Evolutionary conservation across 2,113 vertebrate species (phyloP).

Genomic region (Myotis davidii): DNA sequence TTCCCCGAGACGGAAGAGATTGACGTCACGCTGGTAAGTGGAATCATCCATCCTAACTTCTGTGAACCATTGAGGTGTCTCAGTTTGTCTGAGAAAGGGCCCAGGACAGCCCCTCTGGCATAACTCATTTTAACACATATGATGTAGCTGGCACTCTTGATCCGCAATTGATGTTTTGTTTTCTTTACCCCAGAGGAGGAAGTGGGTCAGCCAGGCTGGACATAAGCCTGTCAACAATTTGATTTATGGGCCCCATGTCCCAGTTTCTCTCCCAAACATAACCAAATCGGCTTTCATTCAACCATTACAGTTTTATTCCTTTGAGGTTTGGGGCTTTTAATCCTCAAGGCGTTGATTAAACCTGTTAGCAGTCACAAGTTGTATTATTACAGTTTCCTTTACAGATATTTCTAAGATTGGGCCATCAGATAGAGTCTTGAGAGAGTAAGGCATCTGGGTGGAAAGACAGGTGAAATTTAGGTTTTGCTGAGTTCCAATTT

Average conservation of each 20-base stretch:
- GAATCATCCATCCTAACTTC: not conserved
- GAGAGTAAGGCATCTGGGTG: not conserved
- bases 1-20: not conserved
- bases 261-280: constrained; percentile 45
- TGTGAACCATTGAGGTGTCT: not conserved
- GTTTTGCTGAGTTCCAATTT: not conserved
- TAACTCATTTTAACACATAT: not conserved
- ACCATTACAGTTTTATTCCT: constrained; percentile 70
- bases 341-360: constrained; percentile 71
- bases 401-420: constrained; percentile 31
- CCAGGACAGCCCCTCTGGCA: not conserved
- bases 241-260: constrained; percentile 56
- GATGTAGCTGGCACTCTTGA: not conserved
- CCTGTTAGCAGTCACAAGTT: constrained; percentile 53
- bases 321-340: constrained; percentile 67
- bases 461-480: not conserved
- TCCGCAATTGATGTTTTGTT: not conserved
- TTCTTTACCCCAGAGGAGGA: constrained; percentile 46
- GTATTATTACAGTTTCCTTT: constrained; percentile 13
- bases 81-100: not conserved
- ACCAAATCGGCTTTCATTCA: constrained; percentile 65
- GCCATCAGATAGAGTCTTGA: not conserved
- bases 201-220: constrained; percentile 31
- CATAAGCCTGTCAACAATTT: constrained; percentile 66
- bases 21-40: not conserved